Conservation (phyloP, 92 coral and sea anemone species). For the Epizoanthus rinbou region DNA sequence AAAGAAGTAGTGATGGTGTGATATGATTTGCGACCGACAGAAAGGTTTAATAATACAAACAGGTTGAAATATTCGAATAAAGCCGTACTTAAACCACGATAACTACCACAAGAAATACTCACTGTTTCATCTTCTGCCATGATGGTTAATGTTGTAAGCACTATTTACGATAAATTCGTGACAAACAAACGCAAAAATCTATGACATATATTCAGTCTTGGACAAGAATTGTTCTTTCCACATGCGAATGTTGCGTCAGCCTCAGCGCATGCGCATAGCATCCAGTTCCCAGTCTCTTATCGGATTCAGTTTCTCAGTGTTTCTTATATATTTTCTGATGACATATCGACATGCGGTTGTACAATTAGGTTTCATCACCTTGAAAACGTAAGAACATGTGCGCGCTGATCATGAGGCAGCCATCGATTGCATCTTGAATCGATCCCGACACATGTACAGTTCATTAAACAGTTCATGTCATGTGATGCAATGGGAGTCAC, state of each 20-base stretch:
- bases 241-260: conserved; percentile 94
- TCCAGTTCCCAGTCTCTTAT: conserved; percentile 15
- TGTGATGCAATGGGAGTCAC: no score
- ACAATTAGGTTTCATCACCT: no score
- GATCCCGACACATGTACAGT: no score
- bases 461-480: no score
- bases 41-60: neutral
- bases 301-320: no score
- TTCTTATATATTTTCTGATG: no score
- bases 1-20: neutral
- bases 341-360: no score
- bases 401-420: no score
- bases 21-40: conserved; percentile 2
- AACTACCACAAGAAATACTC: conserved; percentile 23
- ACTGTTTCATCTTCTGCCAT: conserved; percentile 92
- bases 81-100: neutral
- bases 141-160: neutral
- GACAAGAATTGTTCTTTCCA: conserved; percentile 32
- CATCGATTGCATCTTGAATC: no score
- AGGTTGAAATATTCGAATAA: neutral
- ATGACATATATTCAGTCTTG: neutral
- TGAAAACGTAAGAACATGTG: no score
- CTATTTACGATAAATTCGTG: neutral
- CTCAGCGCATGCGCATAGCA: conserved; percentile 67
- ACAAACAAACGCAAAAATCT: conserved; percentile 7